Conservation (phyloP, 2,888 invertebrate species). For the Gibbula magus region DNA sequence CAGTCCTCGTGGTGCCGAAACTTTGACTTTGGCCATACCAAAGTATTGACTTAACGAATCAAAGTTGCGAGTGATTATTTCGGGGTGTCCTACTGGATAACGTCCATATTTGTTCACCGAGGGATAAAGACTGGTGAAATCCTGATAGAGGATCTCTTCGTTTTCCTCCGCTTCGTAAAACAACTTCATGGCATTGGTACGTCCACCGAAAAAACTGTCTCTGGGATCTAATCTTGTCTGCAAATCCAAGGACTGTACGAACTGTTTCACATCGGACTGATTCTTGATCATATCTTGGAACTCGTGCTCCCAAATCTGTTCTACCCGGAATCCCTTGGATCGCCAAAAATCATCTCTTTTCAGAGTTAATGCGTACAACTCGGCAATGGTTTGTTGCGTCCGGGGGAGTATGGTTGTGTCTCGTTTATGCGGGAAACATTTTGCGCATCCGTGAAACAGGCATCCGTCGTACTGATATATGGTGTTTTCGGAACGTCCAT, state of each 20-base stretch:
- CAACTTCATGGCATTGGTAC: conserved; percentile 52
- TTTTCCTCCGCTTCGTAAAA: conserved; percentile 34
- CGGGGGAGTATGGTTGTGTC: background rate
- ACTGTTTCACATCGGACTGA: background rate
- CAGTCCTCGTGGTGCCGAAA: conserved; percentile 50
- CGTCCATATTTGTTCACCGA: background rate
- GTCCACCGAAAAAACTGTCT: conserved; percentile 59
- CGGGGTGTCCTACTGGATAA: background rate
- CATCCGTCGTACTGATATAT: background rate
- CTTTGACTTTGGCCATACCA: conserved; percentile 47
- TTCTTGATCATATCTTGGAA: conserved; percentile 25
- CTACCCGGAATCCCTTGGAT: conserved; percentile 36
- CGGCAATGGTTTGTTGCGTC: conserved; percentile 25
- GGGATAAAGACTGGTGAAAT: conserved; percentile 31
- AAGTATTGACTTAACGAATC: conserved; percentile 19
- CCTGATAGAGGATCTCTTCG: conserved; percentile 51
- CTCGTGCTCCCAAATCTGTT: conserved; percentile 53
- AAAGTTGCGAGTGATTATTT: conserved; percentile 35
- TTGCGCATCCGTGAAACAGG: background rate
- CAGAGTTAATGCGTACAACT: conserved; percentile 26
- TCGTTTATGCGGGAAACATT: background rate
- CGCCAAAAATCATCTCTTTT: conserved; percentile 15
- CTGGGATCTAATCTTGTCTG: conserved; percentile 41
- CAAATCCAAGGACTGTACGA: background rate
- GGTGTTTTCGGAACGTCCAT: background rate